Evolutionary conservation across 1,140 invertebrate genomes (phyloP), one percentile per base, ranked within the genome.

Genomic region (Bombyx mandarina): DNA sequence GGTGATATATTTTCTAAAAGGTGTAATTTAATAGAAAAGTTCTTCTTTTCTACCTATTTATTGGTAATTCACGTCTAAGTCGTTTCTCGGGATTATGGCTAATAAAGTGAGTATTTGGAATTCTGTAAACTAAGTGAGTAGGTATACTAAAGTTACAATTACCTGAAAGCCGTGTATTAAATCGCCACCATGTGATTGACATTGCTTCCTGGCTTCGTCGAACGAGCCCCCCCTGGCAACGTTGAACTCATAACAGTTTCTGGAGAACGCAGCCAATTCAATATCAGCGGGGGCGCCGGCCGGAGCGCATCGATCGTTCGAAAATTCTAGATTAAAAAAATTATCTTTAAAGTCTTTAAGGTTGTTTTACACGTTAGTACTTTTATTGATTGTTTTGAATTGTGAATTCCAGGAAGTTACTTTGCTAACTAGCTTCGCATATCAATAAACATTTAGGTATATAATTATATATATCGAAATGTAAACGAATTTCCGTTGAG

Each of bases 161-260:
- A 92, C 90, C 77, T 90, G 88, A 70, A 95, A 92, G 4, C 90
- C 92, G 65, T 97, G 93, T 26, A 94, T 93, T 61, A 97, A 87
- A 75, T 96, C 93, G 1, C 95, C 95, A n/a, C 93, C 93, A 59
- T 93, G 91, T 1, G 90, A 88, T 67, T 91, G 89, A 76, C 95
- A 97, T 64, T 95, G 92, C 49, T 89, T 85, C 58, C 93, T 89
- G 0, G 95, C 95, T 49, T 94, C 91, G 47, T 93, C 91, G 75
- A 96, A 97, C 8, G 94, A 94, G 10, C 92, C 93, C 1, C 95
- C 95, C 72, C 93, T 93, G 43, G 89, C 91, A 7, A 94, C 91
- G 59, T 94, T 92, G 77, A 97, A 96, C 74, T 97, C 95, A 82
- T 96, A 97, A 75, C 96, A 98, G 12, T 93, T 96, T 51, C 94